Base-by-base conservation (phyloP, 2,113 vertebrate genomes). In the Pseudopodoces humilis region DNA sequence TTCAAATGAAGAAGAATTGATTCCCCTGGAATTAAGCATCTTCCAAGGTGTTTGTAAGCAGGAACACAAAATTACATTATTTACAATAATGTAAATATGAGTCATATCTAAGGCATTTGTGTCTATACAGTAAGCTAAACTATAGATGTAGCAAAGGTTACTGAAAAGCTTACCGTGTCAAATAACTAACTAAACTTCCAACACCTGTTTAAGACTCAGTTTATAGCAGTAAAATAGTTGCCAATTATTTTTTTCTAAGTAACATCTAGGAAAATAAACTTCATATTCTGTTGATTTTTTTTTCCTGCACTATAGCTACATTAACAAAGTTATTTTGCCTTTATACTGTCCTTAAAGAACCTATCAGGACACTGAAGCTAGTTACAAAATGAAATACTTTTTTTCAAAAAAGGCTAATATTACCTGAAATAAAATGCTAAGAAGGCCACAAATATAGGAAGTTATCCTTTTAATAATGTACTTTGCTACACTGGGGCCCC, bases 401-500 rank as follows among this genome's bases (percentile, higher is more conserved):
- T 84, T 39, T 72, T 49, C 30, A 75, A 78, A 31, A 49, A 70
- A 10, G 5, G 14, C 23, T 65, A 62, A 14, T 35, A 43, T 39
- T 94, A 25, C 19, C 23, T 88, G 28, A 75, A 94, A 95, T 44
- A 78, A 83, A 87, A 93, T 71, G 19, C 62, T 95, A 97, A 92
- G 82, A 95, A 96, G 71, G 50, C 33, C 82, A 97, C 39, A 79
- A 50, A 96, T 96, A 65, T 86, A 71, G 84, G 92, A 94, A 81
- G 80, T 74, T 95, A 62, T 90, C 56, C 96, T 72, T 92, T 98
- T 98, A 98, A 97, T 98, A 97, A 98, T 97, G 95, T 92, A 97
- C 96, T 97, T 98, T 95, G 83, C 91, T 93, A 81, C 68, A 86
- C 76, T 85, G 62, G 82, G 92, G 60, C 39, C 92, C 91, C 88